phyloP scores from a whole-genome alignment of 2,888 invertebrate species.

The Himalopsyche tibetana region DNA sequence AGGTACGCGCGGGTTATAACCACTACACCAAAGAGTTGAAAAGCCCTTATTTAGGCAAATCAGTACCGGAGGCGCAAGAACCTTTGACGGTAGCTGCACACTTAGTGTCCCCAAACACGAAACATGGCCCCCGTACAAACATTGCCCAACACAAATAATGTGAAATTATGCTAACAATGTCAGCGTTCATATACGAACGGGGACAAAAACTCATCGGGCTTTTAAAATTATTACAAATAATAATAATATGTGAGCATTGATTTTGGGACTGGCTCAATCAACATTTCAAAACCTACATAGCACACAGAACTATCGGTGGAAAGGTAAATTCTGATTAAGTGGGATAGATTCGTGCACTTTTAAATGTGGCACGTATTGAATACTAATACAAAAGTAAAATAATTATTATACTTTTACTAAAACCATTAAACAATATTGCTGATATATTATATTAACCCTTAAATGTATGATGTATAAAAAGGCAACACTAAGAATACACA shows the following conservation, averaged over 20 bases:
- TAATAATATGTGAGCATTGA: neutral
- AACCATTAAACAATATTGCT: too few relatives aligned
- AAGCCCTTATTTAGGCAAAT: constrained; percentile 36
- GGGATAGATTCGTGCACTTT: too few relatives aligned
- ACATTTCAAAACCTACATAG: neutral
- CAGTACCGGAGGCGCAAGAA: constrained; percentile 40
- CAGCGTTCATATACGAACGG: neutral
- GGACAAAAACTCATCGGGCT: neutral
- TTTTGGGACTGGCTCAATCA: constrained; percentile 12
- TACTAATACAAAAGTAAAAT: too few relatives aligned
- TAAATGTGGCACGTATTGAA: too few relatives aligned
- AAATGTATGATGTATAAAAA: too few relatives aligned
- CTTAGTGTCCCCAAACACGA: constrained; percentile 53
- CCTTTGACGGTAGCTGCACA: constrained; percentile 62
- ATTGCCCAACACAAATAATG: constrained; percentile 31
- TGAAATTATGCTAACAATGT: constrained; percentile 14
- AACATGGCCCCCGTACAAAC: constrained; percentile 39
- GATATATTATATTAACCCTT: too few relatives aligned
- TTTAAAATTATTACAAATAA: constrained; percentile 18
- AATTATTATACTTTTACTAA: too few relatives aligned
- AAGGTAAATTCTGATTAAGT: neutral
- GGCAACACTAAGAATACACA: too few relatives aligned
- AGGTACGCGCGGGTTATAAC: too few relatives aligned
- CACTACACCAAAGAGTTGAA: neutral
- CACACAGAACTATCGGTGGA: neutral